Evolutionary conservation across 2,113 vertebrate species (phyloP), one percentile per base, ranked within the genome.

Genomic region (Coregonus clupeaformis): DNA sequence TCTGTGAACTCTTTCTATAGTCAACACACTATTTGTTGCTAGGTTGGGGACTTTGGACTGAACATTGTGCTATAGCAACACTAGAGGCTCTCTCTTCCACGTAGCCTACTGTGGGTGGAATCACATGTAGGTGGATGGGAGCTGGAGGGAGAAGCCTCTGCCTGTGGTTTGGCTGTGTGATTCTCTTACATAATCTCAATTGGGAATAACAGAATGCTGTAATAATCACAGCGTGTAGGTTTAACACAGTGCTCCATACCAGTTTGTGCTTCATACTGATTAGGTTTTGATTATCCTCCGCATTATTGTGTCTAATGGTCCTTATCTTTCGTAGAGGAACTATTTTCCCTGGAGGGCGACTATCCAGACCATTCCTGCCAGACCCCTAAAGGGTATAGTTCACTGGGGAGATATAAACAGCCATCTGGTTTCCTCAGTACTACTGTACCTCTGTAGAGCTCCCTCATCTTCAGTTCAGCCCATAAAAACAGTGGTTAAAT

Each of bases 101-200:
- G 16, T 70, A 52, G 14, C 49, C 14, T 18, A 63, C 78, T 78
- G 5, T 32, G 65, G 77, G 72, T 32, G 67, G 62, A 68, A 69
- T 32, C 45, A 9, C 52, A 71, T 75, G 78, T 80, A 76, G 64
- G 77, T 72, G 71, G 71, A 68, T 68, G 29, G 47, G 6, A 76
- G 45, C 52, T 69, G 24, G 74, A 65, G 14, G 55, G 45, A 47
- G 74, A 47, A 69, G 66, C 67, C 6, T 52, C 1, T 49, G 75
- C 76, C 73, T 68, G 78, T 47, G 71, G 7, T 12, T 62, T 59
- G 16, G 68, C 4, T 32, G 71, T 87, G 72, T 79, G 65, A 81
- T 80, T 80, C 82, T 49, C 71, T 75, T 78, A 81, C 62, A 57
- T 72, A 67, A 82, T 86, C 82, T 83, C 81, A 62, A 85, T 72